Evolutionary conservation across 1,140 invertebrate species (phyloP).

Genomic region (Bilobella aurantiaca): DNA sequence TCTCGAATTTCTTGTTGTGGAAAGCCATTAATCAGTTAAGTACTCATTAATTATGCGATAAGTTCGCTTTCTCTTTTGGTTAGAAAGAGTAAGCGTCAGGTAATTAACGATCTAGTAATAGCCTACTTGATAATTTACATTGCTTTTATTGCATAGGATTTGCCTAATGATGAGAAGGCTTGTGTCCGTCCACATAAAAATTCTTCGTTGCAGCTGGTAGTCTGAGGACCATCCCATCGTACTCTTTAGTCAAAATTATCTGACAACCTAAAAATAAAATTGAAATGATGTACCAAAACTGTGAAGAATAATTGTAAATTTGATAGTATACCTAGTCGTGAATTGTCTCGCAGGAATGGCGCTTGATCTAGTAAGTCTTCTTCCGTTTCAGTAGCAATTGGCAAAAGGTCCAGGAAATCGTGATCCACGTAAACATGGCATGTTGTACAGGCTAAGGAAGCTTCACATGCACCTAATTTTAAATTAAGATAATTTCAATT

Average conservation of each 20-base stretch:
- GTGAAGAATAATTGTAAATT: no score
- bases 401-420: slow-evolving; percentile 64
- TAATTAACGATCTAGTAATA: no score
- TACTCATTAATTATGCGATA: no score
- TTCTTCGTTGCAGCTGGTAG: slow-evolving; percentile 87
- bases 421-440: slow-evolving; percentile 92
- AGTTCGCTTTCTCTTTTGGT: no score
- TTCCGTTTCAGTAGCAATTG: slow-evolving; percentile 73
- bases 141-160: no score
- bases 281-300: slow-evolving; percentile 9
- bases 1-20: no score
- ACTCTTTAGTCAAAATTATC: slow-evolving; percentile 80
- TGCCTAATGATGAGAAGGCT: slow-evolving; percentile 72
- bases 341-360: slow-evolving; percentile 90
- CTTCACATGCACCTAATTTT: slow-evolving; percentile 78
- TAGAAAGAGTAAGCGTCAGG: no score
- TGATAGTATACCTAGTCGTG: slow-evolving; percentile 84
- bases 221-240: slow-evolving; percentile 78
- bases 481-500: neutral
- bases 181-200: slow-evolving; percentile 97
- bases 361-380: slow-evolving; percentile 96
- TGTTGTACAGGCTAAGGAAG: slow-evolving; percentile 92
- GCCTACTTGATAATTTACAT: no score
- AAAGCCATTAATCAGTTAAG: no score
- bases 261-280: slow-evolving; percentile 67